Evolutionary conservation across 1,140 invertebrate species (phyloP), one percentile per base, ranked within the genome.

Genomic region (Drosophila asahinai): DNA sequence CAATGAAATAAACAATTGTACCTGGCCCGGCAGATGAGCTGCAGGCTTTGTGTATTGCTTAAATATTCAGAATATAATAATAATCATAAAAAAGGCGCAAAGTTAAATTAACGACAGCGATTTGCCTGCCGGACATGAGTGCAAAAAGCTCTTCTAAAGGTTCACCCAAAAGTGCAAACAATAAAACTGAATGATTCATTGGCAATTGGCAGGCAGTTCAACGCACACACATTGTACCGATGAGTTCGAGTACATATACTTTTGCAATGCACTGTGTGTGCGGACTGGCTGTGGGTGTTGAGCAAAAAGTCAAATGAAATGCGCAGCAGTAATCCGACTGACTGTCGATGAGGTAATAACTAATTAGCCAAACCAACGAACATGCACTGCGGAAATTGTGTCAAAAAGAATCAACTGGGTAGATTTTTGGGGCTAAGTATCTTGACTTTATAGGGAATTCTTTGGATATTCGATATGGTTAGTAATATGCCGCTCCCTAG

Each of bases 281-380:
- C 17, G n/a, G 43, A 52, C 45, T 51, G 65, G 55, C 25, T 49
- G 65, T 81, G 65, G 67, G 65, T 60, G 81, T 77, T 67, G 51
- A 58, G 70, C 43, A 70, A 72, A 70, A 72, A 72, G 22, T 72
- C 65, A 52, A 54, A 65, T 62, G 48, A 86, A 86, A 71, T 86
- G 83, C 74, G 82, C 83, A 86, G 82, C 79, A 86, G 58, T 75
- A 79, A 77, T 58, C 71, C 55, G 33, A 19, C 49, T 54, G 61
- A 57, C 62, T 62, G 52, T 62, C 61, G 68, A 83, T 83, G 80
- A 87, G 75, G 82, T 82, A 86, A 86, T 82, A 75, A 57, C 73
- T 80, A 64, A 83, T 84, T 84, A 80, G 66, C 49, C 64, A 57
- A 63, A 40, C 43, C 42, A 38, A 17, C 52, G 19, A 54, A 30